Conservation (phyloP, 2,888 invertebrate genomes). For the Oeneis ivallda region DNA sequence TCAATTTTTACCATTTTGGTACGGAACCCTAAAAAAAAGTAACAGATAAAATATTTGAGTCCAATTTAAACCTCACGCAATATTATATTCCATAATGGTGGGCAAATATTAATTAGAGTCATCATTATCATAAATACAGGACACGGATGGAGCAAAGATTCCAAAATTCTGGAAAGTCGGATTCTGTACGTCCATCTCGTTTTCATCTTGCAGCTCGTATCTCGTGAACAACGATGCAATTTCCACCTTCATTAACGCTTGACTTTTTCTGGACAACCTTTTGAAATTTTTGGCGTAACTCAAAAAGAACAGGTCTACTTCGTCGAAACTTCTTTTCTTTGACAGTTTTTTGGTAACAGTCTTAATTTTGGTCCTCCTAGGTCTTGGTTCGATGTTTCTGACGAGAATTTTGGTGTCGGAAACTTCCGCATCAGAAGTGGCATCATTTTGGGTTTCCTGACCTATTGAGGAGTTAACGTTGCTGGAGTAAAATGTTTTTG, state of each 20-base stretch:
- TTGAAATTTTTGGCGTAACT: conserved; percentile 1
- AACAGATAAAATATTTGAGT: too few relatives aligned
- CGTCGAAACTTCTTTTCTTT: neutral
- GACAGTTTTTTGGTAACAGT: neutral
- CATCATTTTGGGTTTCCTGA: neutral
- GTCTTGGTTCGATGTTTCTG: neutral
- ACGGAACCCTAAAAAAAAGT: too few relatives aligned
- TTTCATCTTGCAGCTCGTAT: neutral
- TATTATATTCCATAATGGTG: too few relatives aligned
- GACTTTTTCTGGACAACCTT: neutral
- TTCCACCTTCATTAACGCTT: neutral
- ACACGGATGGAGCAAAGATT: neutral
- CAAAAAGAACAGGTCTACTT: neutral
- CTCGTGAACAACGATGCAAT: neutral
- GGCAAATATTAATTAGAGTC: neutral
- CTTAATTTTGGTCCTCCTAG: neutral
- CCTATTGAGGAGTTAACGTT: neutral
- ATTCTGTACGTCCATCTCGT: neutral
- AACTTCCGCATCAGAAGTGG: too few relatives aligned
- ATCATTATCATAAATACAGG: neutral
- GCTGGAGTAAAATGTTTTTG: neutral
- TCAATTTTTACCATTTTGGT: too few relatives aligned
- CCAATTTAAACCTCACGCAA: too few relatives aligned
- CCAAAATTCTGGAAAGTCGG: neutral
- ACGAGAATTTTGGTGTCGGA: neutral